Evolutionary conservation across 2,113 vertebrate species (phyloP).

Genomic region (Fregetta grallaria): DNA sequence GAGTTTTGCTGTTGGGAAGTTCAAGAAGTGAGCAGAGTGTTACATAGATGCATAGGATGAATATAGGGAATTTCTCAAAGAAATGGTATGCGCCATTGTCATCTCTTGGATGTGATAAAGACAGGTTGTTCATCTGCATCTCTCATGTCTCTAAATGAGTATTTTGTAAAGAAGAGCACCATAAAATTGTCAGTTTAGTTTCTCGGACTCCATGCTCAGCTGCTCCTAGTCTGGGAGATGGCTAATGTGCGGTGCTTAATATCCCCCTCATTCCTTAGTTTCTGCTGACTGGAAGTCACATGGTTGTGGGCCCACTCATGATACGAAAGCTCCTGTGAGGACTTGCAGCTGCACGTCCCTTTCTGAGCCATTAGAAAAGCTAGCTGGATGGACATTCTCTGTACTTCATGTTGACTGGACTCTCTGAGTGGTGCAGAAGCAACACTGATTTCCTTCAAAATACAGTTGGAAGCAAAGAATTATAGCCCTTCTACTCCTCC

Average conservation of each 20-base stretch:
- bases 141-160: neutral
- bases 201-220: neutral
- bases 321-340: neutral
- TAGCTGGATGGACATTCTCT: neutral
- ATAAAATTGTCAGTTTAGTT: neutral
- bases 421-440: neutral
- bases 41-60: neutral
- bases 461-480: neutral
- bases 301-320: accelerated
- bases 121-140: neutral
- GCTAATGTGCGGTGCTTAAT: neutral
- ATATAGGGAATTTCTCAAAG: neutral
- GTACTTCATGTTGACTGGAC: neutral
- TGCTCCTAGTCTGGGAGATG: neutral
- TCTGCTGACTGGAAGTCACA: neutral
- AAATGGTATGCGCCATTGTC: neutral
- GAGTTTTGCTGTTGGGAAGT: neutral
- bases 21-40: neutral
- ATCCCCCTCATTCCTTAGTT: neutral
- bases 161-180: neutral
- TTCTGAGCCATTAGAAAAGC: neutral
- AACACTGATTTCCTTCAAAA: neutral
- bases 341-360: neutral
- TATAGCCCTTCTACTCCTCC: neutral
- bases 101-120: neutral